These are phyloP conservation scores for Drosophila albomicans DNA, from an alignment of 1,140 invertebrate genomes.

Conservation along the genomic window DNA sequence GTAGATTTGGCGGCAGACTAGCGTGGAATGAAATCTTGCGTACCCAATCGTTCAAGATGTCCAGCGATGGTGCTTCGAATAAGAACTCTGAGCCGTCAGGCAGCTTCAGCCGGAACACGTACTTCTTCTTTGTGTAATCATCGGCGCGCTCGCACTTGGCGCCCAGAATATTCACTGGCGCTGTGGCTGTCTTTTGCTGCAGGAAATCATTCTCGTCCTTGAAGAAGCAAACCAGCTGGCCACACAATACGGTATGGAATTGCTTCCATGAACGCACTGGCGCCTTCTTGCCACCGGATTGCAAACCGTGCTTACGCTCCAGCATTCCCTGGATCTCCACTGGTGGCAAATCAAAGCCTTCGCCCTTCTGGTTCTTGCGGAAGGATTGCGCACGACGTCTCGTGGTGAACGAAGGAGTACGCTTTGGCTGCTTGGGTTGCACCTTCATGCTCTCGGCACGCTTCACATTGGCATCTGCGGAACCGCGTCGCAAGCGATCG, in stretches of 20 bases:
- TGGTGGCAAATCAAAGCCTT: constrained; percentile 92
- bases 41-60: constrained; percentile 96
- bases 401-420: constrained; percentile 98
- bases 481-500: constrained; percentile 88
- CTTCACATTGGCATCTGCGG: constrained; percentile 89
- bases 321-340: constrained; percentile 95
- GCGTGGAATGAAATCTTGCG: constrained; percentile 97
- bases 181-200: constrained; percentile 93
- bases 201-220: constrained; percentile 97
- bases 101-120: constrained; percentile 95
- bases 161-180: constrained; percentile 95
- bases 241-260: constrained; percentile 97
- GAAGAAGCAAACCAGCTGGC: constrained; percentile 98
- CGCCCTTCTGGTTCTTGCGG: constrained; percentile 90
- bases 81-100: constrained; percentile 97
- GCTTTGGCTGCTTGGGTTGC: constrained; percentile 90
- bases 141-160: constrained; percentile 92
- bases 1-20: constrained; percentile 94
- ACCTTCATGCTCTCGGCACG: constrained; percentile 95
- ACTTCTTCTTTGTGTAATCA: constrained; percentile 97
- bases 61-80: constrained; percentile 91
- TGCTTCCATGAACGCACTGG: constrained; percentile 98
- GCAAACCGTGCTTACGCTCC: constrained; percentile 97
- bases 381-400: constrained; percentile 95
- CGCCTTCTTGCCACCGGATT: constrained; percentile 96